Percentiles rank a stretch among this genome's conserved stretches.
These are phyloP conservation scores for Mungos mungo DNA, from an alignment of 2,113 vertebrate genomes.

Conservation along the genomic window DNA sequence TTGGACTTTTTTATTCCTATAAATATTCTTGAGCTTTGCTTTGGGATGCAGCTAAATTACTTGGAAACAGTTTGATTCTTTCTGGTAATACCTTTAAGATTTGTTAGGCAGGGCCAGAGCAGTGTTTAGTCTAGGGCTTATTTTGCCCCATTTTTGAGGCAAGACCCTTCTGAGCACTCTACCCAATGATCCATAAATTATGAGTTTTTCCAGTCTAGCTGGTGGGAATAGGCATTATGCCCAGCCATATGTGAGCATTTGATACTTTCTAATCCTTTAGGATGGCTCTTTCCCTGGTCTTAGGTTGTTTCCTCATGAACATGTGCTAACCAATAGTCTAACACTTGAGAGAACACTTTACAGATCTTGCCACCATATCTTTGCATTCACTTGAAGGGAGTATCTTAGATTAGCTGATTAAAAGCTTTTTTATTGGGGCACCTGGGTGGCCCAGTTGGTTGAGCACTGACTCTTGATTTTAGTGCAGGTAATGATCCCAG, in stretches of 20 bases:
- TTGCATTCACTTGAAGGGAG: neutral
- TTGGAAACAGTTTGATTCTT: conserved; percentile 13
- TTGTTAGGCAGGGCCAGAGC: neutral
- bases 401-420: neutral
- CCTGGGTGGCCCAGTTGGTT: too few species aligned
- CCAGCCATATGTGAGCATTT: neutral
- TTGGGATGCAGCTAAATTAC: neutral
- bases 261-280: neutral
- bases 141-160: neutral
- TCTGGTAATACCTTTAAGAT: neutral
- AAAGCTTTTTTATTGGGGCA: neutral
- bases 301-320: neutral
- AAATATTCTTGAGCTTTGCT: conserved; percentile 15
- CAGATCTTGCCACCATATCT: neutral
- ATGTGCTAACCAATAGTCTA: neutral
- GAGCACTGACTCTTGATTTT: too few species aligned
- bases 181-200: neutral
- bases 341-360: neutral
- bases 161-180: neutral
- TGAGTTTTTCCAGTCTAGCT: neutral
- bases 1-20: conserved; percentile 15
- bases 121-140: neutral
- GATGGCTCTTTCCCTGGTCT: neutral
- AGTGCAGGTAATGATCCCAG: too few species aligned
- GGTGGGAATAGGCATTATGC: neutral